Evolutionary conservation across 2,888 invertebrate species (phyloP).

Genomic region (Drosophila melanocephala): DNA sequence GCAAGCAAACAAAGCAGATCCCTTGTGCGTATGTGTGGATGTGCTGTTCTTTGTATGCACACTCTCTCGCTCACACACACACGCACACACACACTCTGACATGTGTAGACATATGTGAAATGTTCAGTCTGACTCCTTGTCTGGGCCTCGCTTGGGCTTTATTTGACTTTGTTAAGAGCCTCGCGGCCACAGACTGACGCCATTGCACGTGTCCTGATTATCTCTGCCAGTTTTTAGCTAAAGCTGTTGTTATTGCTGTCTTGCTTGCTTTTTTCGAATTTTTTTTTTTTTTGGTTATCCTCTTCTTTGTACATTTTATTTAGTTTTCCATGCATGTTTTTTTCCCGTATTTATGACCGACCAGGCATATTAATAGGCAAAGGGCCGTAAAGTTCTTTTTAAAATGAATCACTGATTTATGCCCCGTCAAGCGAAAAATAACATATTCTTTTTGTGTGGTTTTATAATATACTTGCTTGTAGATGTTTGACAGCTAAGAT

Average conservation of each 20-base stretch:
- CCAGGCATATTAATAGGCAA: constrained; percentile 63
- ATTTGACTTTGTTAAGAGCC: constrained; percentile 50
- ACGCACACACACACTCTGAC: background rate
- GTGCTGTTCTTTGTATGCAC: background rate
- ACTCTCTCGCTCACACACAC: background rate
- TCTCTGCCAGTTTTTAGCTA: constrained; percentile 28
- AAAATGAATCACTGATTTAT: constrained; percentile 62
- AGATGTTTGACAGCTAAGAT: background rate
- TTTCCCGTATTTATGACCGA: constrained; percentile 55
- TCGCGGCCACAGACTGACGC: constrained; percentile 57
- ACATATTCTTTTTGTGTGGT: constrained; percentile 6
- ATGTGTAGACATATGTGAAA: constrained; percentile 29
- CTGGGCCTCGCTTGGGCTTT: constrained; percentile 52
- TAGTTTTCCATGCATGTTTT: constrained; percentile 49
- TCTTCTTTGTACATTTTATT: constrained; percentile 43
- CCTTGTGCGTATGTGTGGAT: background rate
- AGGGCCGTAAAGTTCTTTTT: constrained; percentile 32
- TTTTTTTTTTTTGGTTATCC: constrained; percentile 16
- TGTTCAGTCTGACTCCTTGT: constrained; percentile 47
- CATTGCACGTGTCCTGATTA: constrained; percentile 57
- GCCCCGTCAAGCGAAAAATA: constrained; percentile 32
- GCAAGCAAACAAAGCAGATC: constrained; percentile 38
- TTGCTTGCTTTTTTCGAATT: constrained; percentile 3
- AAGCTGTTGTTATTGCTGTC: background rate
- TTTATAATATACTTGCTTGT: background rate